A percentile compares a stretch with the other conserved stretches of the same genome.
Evolutionary conservation across 2,797 vertebrate genomes (phyloP).

Genomic region (Acanthurus leucopareius): DNA sequence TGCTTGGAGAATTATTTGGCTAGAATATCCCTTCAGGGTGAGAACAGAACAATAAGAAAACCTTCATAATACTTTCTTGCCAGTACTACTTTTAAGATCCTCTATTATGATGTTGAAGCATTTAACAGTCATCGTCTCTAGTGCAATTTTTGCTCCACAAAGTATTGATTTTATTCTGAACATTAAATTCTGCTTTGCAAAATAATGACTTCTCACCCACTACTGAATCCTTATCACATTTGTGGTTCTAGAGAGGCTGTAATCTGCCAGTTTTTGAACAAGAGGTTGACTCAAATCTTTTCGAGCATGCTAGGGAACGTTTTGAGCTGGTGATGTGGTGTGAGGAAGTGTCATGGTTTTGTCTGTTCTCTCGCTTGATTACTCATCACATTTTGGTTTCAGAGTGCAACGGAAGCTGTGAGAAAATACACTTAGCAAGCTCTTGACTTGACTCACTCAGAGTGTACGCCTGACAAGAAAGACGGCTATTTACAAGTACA

Average conservation of each 20-base stretch:
- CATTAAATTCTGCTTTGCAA: background rate
- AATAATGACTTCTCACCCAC: background rate
- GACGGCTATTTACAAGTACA: slow-evolving; percentile 53
- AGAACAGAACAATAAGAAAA: background rate
- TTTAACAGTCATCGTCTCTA: background rate
- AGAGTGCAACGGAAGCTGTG: slow-evolving; percentile 66
- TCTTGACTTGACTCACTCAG: slow-evolving; percentile 71
- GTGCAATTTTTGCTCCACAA: background rate
- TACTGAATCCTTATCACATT: background rate
- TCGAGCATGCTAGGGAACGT: background rate
- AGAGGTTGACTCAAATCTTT: slow-evolving; percentile 26
- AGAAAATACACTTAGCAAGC: slow-evolving; percentile 50
- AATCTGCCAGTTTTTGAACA: slow-evolving; percentile 3
- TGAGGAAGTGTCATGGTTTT: slow-evolving; percentile 66
- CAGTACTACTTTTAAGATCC: background rate
- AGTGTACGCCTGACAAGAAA: slow-evolving; percentile 60
- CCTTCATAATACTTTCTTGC: background rate
- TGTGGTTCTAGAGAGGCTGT: slow-evolving; percentile 18
- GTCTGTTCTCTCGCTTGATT: slow-evolving; percentile 62
- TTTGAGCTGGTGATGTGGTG: slow-evolving; percentile 20
- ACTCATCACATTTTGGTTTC: slow-evolving; percentile 81
- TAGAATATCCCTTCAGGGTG: background rate
- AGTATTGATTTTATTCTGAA: background rate
- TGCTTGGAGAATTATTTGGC: background rate
- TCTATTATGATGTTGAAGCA: too few species aligned